Evolutionary conservation across 53 echinoderm and acorn worm genomes (phyloP).

Genomic region (Holothuria scabra): DNA sequence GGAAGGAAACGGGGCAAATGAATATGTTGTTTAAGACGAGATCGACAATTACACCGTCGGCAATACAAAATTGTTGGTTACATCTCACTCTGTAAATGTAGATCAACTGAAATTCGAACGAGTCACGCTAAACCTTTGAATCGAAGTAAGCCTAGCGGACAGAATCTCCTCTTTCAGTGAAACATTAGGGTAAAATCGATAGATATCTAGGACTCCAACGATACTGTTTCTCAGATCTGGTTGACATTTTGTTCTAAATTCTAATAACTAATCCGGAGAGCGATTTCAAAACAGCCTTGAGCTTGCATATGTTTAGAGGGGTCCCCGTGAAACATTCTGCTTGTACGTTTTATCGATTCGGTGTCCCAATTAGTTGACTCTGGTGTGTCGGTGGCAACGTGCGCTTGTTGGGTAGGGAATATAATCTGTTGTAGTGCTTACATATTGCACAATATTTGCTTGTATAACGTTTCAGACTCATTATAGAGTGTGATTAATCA

Average conservation of each 20-base stretch:
- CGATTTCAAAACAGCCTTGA: constrained; percentile 43
- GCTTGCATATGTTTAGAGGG: constrained; percentile 37
- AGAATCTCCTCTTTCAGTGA: constrained; percentile 33
- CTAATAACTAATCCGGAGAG: constrained; percentile 42
- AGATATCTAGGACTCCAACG: constrained; percentile 38
- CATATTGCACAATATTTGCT: too few relatives aligned
- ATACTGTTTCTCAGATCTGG: constrained; percentile 34
- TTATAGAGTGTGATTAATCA: too few relatives aligned
- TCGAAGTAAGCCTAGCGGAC: constrained; percentile 19
- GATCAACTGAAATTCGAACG: constrained; percentile 47
- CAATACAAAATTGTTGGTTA: constrained; percentile 34
- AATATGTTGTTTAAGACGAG: constrained; percentile 26
- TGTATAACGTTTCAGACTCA: too few relatives aligned
- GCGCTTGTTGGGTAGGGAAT: too few relatives aligned
- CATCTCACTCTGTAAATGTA: constrained; percentile 46
- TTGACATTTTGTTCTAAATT: constrained; percentile 45
- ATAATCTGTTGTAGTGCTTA: too few relatives aligned
- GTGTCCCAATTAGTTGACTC: constrained; percentile 21
- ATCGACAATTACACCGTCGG: constrained; percentile 42
- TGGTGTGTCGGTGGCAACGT: too few relatives aligned
- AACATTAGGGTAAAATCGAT: constrained; percentile 41
- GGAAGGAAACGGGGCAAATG: constrained; percentile 36
- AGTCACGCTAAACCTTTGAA: constrained; percentile 26
- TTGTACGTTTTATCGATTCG: constrained; percentile 22
- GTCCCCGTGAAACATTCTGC: constrained; percentile 15